Evolutionary conservation across 2,888 invertebrate species (phyloP).

Genomic region (Sesia apiformis): DNA sequence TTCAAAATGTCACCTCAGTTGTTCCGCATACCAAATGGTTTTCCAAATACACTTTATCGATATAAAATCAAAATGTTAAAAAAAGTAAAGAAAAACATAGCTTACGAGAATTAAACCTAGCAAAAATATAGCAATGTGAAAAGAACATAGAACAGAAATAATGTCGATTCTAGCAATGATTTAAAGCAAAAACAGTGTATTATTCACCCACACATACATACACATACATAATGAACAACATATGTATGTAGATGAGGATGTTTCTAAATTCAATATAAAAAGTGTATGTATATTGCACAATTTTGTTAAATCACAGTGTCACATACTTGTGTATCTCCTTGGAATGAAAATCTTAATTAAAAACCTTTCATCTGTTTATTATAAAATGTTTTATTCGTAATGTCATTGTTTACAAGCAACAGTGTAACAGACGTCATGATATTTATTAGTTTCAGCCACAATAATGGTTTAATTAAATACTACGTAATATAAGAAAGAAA

Average conservation of each 20-base stretch:
- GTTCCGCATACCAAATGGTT: too few relatives aligned
- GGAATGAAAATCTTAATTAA: constrained; percentile 23
- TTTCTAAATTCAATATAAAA: background rate
- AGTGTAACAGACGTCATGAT: background rate
- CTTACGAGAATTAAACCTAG: constrained; percentile 19
- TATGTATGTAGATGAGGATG: background rate
- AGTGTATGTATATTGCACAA: background rate
- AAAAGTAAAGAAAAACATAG: constrained; percentile 33
- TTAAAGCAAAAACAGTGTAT: constrained; percentile 17
- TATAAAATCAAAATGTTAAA: constrained; percentile 14
- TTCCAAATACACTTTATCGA: too few relatives aligned
- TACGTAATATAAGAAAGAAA: too few relatives aligned
- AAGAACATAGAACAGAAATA: constrained; percentile 23
- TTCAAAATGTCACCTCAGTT: too few relatives aligned
- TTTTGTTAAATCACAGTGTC: constrained; percentile 21
- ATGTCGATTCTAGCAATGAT: constrained; percentile 14
- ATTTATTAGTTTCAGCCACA: background rate
- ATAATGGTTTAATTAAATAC: too few relatives aligned
- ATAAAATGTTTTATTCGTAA: background rate
- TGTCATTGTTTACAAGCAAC: background rate
- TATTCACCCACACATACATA: background rate
- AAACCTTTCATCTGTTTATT: background rate
- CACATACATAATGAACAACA: background rate
- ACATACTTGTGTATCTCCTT: constrained; percentile 66
- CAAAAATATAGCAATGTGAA: constrained; percentile 10